Evolutionary conservation across 2,888 invertebrate species (phyloP).

Genomic region (Pristionchus fissidentatus): DNA sequence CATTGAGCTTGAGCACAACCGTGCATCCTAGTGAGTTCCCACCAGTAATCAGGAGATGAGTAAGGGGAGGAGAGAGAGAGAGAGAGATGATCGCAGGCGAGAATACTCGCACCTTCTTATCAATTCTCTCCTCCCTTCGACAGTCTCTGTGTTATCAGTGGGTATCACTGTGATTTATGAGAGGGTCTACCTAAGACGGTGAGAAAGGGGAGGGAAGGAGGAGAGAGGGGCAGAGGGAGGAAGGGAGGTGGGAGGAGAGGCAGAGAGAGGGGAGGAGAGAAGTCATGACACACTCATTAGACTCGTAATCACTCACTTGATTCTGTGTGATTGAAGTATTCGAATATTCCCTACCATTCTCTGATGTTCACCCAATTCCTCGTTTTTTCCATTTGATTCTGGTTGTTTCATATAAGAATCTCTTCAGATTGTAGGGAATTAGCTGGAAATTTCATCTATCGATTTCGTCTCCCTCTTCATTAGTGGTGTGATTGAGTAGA

Average conservation of each 20-base stretch:
- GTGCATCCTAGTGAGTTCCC: background rate
- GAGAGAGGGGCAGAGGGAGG: background rate
- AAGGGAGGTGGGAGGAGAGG: background rate
- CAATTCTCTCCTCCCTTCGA: slow-evolving; percentile 44
- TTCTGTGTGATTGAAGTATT: too few relatives aligned
- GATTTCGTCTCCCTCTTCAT: too few relatives aligned
- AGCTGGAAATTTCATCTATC: too few relatives aligned
- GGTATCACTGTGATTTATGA: slow-evolving; percentile 19
- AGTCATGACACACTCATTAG: background rate
- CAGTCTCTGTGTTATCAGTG: slow-evolving; percentile 34
- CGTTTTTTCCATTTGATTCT: too few relatives aligned
- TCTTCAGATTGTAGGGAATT: too few relatives aligned
- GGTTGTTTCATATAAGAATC: too few relatives aligned
- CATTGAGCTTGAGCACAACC: background rate
- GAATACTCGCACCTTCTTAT: slow-evolving; percentile 13
- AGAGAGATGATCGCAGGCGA: background rate
- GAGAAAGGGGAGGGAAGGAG: background rate
- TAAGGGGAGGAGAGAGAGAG: background rate
- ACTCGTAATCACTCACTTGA: background rate
- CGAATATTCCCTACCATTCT: too few relatives aligned
- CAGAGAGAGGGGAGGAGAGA: slow-evolving; percentile 18
- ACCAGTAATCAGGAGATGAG: too few relatives aligned
- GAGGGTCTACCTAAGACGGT: background rate
- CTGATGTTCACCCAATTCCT: too few relatives aligned
- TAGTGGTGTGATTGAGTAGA: too few relatives aligned